Percentiles rank a stretch among this genome's conserved stretches.
phyloP scores from a whole-genome alignment of 2,113 vertebrate species.

The Dipodomys spectabilis region DNA sequence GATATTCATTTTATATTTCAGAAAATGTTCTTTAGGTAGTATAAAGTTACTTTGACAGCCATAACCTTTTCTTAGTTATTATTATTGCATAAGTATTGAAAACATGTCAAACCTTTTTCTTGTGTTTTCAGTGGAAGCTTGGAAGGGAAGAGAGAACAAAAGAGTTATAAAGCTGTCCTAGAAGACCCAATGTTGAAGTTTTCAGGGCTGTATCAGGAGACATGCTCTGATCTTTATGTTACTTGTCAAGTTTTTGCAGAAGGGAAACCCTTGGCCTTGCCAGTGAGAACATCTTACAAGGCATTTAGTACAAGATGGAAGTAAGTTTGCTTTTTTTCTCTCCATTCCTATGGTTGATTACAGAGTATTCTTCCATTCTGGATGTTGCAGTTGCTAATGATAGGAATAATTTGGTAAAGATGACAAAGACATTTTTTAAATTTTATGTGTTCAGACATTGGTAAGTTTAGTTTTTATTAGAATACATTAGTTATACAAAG shows the following conservation, averaged over 20 bases:
- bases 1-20: neutral
- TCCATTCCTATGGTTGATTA: neutral
- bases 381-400: neutral
- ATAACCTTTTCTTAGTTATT: conserved; percentile 3
- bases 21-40: neutral
- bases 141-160: conserved; percentile 97
- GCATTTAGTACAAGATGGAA: conserved; percentile 99
- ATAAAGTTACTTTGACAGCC: neutral
- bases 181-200: conserved; percentile 98
- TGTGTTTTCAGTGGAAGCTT: conserved; percentile 92
- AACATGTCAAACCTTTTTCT: neutral
- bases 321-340: conserved; percentile 86
- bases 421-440: neutral
- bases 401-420: neutral
- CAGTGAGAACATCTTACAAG: conserved; percentile 97
- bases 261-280: conserved; percentile 96
- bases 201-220: conserved; percentile 97
- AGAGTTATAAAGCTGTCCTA: conserved; percentile 96
- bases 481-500: no score
- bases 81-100: neutral
- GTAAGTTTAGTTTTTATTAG: no score
- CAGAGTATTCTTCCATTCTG: neutral
- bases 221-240: conserved; percentile 97
- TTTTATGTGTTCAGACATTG: neutral
- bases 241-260: conserved; percentile 99